Evolutionary conservation across 1,140 invertebrate species (phyloP).

Genomic region (Orius laevigatus): DNA sequence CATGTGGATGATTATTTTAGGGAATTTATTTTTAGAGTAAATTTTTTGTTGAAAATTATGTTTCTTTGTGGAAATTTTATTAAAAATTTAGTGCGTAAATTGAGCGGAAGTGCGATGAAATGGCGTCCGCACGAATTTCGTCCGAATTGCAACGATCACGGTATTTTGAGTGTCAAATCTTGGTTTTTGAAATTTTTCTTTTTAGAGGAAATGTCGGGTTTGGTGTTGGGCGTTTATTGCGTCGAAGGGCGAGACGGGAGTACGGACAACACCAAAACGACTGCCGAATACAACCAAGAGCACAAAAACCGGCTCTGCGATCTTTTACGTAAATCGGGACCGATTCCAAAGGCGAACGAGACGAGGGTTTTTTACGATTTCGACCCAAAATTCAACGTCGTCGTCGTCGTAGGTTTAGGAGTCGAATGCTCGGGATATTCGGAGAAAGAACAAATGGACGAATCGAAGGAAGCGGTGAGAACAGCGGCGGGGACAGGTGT

Average conservation of each 20-base stretch:
- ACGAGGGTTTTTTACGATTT: slow-evolving; percentile 28
- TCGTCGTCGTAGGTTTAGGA: slow-evolving; percentile 32
- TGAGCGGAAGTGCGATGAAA: too few species aligned
- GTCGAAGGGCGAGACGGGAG: neutral
- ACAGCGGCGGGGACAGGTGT: slow-evolving; percentile 24
- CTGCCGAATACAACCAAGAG: neutral
- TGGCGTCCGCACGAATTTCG: too few species aligned
- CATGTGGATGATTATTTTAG: too few species aligned
- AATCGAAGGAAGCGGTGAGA: slow-evolving; percentile 29
- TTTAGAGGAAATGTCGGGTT: neutral
- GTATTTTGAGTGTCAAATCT: too few species aligned
- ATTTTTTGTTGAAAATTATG: too few species aligned
- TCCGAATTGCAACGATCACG: too few species aligned
- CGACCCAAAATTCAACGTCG: slow-evolving; percentile 25
- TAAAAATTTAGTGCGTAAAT: too few species aligned
- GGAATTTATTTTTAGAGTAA: too few species aligned
- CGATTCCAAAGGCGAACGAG: slow-evolving; percentile 28
- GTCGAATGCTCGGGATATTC: slow-evolving; percentile 26
- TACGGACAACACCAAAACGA: neutral
- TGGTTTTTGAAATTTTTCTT: too few species aligned
- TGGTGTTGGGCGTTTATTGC: neutral
- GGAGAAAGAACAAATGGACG: slow-evolving; percentile 29
- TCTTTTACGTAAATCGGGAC: slow-evolving; percentile 22
- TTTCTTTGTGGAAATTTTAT: too few species aligned
- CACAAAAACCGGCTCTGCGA: neutral